Percentiles rank a stretch among this genome's conserved stretches.
phyloP scores from a whole-genome alignment of 2,113 vertebrate genomes.

The Oncorhynchus nerka region DNA sequence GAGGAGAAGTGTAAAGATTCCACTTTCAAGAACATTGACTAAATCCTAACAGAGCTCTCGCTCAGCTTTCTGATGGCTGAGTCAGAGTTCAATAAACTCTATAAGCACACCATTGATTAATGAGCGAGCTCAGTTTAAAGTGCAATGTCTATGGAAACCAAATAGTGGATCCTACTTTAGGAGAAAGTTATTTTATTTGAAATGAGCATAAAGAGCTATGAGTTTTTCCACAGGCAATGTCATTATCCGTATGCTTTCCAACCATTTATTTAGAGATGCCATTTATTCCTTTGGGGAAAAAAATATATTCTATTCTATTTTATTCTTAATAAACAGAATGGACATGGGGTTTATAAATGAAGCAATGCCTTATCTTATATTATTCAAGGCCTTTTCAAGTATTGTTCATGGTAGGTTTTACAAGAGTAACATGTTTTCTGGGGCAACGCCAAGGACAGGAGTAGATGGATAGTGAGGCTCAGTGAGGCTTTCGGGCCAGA shows the following conservation, averaged over 20 bases:
- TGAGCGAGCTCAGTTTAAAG: conserved; percentile 38
- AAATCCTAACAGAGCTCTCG: conserved; percentile 16
- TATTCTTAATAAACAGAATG: conserved; percentile 38
- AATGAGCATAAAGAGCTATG: conserved; percentile 20
- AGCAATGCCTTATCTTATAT: not conserved
- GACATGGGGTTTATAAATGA: conserved; percentile 50
- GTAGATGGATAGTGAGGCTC: conserved; percentile 18
- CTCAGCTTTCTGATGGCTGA: conserved; percentile 25
- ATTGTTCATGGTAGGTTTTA: conserved; percentile 49
- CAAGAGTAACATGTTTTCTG: conserved; percentile 31
- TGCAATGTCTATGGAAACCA: conserved; percentile 45
- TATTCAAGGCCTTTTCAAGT: no score
- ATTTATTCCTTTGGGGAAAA: no score
- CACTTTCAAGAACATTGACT: conserved; percentile 13
- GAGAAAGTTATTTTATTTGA: conserved; percentile 38
- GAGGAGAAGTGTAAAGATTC: conserved; percentile 1
- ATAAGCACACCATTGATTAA: conserved; percentile 47
- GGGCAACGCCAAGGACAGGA: conserved; percentile 22
- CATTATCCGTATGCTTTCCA: no score
- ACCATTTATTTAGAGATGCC: no score
- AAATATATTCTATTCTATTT: not conserved
- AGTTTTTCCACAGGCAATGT: not conserved
- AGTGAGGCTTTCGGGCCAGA: conserved; percentile 23
- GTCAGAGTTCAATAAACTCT: conserved; percentile 50
- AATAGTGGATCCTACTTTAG: conserved; percentile 25